phyloP scores from a whole-genome alignment of 1,140 invertebrate species.

The Reticulitermes speratus region DNA sequence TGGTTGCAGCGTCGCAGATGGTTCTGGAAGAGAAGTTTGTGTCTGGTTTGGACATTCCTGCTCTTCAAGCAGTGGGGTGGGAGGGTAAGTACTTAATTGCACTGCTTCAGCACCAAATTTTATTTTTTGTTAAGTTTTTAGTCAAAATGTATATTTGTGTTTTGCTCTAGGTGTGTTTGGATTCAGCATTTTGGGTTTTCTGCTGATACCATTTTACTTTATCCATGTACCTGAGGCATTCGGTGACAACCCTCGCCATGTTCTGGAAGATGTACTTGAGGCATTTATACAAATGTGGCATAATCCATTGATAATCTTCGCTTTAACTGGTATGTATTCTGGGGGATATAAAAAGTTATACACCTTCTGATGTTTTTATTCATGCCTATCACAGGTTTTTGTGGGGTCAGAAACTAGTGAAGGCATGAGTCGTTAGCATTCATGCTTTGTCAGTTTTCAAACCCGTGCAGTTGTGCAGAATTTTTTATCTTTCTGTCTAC shows the following conservation, averaged over 20 bases:
- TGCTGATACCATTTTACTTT: constrained; percentile 84
- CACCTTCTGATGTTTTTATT: too few relatives aligned
- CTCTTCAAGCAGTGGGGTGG: constrained; percentile 86
- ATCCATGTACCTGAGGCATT: constrained; percentile 74
- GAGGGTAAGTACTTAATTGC: constrained; percentile 61
- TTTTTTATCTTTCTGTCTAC: too few relatives aligned
- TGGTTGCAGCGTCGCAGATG: constrained; percentile 90
- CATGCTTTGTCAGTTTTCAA: neutral
- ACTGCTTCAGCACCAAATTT: too few relatives aligned
- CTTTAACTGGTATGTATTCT: constrained; percentile 60
- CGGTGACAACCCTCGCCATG: constrained; percentile 70
- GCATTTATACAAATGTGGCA: constrained; percentile 79
- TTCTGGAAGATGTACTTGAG: constrained; percentile 84
- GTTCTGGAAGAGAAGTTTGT: constrained; percentile 93
- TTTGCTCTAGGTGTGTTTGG: constrained; percentile 74
- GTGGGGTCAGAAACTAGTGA: too few relatives aligned
- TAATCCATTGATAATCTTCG: constrained; percentile 60
- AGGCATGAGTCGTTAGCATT: too few relatives aligned
- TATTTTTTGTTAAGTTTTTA: too few relatives aligned
- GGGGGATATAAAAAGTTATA: neutral
- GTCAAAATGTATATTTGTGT: neutral
- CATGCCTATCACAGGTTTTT: too few relatives aligned
- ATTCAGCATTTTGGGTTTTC: constrained; percentile 67
- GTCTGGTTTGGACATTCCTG: constrained; percentile 75
- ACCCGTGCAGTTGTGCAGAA: too few relatives aligned